Evolutionary conservation across 2,113 vertebrate species (phyloP).

Genomic region (Lampris incognitus): DNA sequence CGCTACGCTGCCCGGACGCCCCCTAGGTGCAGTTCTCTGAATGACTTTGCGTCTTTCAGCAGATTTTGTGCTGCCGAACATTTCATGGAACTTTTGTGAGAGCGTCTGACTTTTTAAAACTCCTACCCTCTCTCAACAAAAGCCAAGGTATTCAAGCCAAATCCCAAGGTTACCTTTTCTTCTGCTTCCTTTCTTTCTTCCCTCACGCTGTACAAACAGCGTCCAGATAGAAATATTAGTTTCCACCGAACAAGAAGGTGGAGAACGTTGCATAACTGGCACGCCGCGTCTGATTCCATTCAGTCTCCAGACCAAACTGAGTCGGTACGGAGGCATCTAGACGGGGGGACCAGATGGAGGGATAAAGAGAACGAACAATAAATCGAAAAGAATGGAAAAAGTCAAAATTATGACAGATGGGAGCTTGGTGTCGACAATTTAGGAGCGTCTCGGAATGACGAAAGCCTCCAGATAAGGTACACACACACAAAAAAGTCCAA

Average conservation of each 20-base stretch:
- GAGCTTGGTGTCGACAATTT: background rate
- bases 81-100: slow-evolving; percentile 39
- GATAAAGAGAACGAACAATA: background rate
- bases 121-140: background rate
- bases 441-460: background rate
- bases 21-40: background rate
- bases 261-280: slow-evolving; percentile 57
- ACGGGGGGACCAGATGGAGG: slow-evolving; percentile 14
- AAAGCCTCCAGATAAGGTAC: slow-evolving; percentile 28
- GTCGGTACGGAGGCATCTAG: slow-evolving; percentile 1
- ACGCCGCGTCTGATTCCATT: slow-evolving; percentile 43
- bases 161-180: slow-evolving; percentile 65
- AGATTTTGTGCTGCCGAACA: slow-evolving; percentile 1
- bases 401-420: background rate
- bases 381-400: background rate
- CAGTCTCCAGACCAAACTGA: slow-evolving; percentile 56
- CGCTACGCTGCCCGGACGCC: too few relatives aligned
- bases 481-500: background rate
- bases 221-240: slow-evolving; percentile 53
- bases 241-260: slow-evolving; percentile 54
- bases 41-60: background rate
- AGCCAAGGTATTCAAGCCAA: slow-evolving; percentile 41
- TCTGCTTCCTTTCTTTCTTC: slow-evolving; percentile 33
- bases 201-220: slow-evolving; percentile 56
- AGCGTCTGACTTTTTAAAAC: slow-evolving; percentile 45